A percentile compares a stretch with the other conserved stretches of the same genome.
Evolutionary conservation across 2,113 vertebrate genomes (phyloP).

Genomic region (Ploceus nigricollis): DNA sequence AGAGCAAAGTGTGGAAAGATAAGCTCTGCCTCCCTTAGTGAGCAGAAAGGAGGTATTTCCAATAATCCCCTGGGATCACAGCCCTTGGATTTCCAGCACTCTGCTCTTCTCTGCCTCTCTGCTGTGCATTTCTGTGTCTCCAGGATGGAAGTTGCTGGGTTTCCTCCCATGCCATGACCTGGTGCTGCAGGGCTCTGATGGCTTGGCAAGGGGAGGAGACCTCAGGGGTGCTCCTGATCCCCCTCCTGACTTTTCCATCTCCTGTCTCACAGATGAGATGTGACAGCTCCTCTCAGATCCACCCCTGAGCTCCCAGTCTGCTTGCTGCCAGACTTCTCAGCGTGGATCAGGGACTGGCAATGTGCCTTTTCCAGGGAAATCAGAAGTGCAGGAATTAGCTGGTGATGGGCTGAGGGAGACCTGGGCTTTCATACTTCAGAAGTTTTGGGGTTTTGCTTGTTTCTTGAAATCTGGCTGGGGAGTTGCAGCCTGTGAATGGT

Average conservation of each 20-base stretch:
- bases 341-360: accelerated
- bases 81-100: neutral
- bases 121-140: neutral
- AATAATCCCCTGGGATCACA: neutral
- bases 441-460: neutral
- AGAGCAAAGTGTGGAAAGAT: neutral
- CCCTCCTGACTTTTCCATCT: neutral
- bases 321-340: neutral
- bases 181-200: neutral
- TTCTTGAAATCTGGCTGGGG: neutral
- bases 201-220: neutral
- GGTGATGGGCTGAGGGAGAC: neutral
- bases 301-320: neutral
- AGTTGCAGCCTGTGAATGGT: neutral
- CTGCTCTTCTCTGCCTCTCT: neutral
- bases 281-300: neutral
- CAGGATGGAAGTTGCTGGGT: neutral
- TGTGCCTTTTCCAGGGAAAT: neutral
- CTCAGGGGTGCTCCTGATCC: neutral
- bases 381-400: neutral
- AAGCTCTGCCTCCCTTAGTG: neutral
- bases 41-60: neutral
- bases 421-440: neutral
- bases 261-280: neutral
- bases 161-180: neutral